Evolutionary conservation across 92 coral and sea anemone species (phyloP).

Genomic region (Montipora capitata): DNA sequence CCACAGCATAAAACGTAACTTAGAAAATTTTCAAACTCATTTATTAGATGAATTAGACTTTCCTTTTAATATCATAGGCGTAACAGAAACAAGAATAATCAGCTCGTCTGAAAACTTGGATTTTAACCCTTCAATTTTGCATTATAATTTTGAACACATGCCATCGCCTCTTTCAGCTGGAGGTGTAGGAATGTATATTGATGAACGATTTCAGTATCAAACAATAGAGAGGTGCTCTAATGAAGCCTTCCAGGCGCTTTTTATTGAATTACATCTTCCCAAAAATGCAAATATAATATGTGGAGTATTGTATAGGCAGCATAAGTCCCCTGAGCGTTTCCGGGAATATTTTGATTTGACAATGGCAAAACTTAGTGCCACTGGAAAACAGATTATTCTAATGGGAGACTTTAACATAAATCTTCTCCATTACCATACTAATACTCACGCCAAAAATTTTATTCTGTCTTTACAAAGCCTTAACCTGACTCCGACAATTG

Average conservation of each 20-base stretch:
- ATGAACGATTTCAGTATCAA: too few relatives aligned
- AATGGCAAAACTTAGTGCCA: too few relatives aligned
- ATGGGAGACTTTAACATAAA: background rate
- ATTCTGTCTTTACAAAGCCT: background rate
- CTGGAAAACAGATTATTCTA: too few relatives aligned
- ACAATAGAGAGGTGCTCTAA: too few relatives aligned
- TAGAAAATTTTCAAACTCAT: too few relatives aligned
- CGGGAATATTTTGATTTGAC: too few relatives aligned
- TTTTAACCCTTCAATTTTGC: background rate
- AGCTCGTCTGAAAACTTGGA: background rate
- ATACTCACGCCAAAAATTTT: slow-evolving; percentile 1
- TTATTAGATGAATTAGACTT: too few relatives aligned
- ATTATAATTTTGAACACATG: background rate
- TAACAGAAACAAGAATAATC: too few relatives aligned
- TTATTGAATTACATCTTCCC: background rate
- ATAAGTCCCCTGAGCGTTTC: too few relatives aligned
- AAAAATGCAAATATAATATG: too few relatives aligned
- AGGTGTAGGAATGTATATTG: too few relatives aligned
- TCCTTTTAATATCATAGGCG: too few relatives aligned
- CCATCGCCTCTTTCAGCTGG: background rate
- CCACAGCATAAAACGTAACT: background rate
- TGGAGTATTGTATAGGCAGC: background rate
- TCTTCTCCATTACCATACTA: slow-evolving; percentile 4
- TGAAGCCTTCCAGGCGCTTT: background rate
- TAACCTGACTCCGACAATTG: slow-evolving; percentile 30